These are phyloP conservation scores for Sebastes alutus DNA, from an alignment of 2,797 vertebrate genomes.

Conservation along the genomic window DNA sequence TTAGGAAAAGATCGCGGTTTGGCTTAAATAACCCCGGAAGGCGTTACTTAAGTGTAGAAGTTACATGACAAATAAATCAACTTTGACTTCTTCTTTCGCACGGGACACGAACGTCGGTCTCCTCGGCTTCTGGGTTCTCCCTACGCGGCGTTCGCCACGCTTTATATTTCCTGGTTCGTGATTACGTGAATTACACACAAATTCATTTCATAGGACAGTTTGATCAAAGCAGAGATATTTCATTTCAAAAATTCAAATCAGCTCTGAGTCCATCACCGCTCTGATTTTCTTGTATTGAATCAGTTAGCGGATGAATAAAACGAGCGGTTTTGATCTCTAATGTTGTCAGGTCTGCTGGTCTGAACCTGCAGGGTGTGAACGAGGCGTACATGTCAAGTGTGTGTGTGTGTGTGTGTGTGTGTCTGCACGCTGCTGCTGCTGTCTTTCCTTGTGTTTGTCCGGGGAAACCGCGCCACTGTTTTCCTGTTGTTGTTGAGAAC, in stretches of 20 bases:
- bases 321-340: fast-evolving
- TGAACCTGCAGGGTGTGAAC: neutral
- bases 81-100: too few relatives aligned
- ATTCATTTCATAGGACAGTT: neutral
- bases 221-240: neutral
- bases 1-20: too few relatives aligned
- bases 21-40: too few relatives aligned
- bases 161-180: too few relatives aligned
- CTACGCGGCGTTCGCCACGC: too few relatives aligned
- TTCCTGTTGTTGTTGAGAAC: conserved; percentile 39
- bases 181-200: too few relatives aligned
- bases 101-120: too few relatives aligned
- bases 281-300: neutral
- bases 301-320: neutral
- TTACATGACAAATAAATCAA: too few relatives aligned
- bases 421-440: neutral
- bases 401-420: neutral
- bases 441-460: conserved; percentile 8
- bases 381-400: neutral
- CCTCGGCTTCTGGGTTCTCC: too few relatives aligned
- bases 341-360: neutral
- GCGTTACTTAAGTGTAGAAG: too few relatives aligned
- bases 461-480: neutral
- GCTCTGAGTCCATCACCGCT: neutral
- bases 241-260: neutral